Percentiles rank a stretch among this genome's conserved stretches.
These are phyloP conservation scores for Ptilodon capucinus DNA, from an alignment of 2,888 invertebrate species.

Conservation along the genomic window DNA sequence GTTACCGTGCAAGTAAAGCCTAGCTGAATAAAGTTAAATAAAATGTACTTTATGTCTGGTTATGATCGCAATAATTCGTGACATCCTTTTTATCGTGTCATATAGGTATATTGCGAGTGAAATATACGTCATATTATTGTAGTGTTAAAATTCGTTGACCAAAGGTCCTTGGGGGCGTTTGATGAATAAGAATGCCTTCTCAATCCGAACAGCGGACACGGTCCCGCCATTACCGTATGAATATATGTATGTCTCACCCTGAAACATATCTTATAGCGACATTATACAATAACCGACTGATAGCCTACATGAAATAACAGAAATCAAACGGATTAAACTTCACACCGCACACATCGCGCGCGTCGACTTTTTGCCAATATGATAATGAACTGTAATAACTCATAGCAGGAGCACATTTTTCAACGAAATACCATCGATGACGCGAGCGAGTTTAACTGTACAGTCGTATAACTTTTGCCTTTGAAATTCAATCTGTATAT, in stretches of 20 bases:
- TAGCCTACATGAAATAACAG: background rate
- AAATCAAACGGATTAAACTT: too few relatives aligned
- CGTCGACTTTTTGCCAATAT: too few relatives aligned
- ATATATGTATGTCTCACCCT: slow-evolving; percentile 63
- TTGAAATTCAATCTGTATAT: too few relatives aligned
- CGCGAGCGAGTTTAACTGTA: too few relatives aligned
- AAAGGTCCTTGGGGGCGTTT: slow-evolving; percentile 48
- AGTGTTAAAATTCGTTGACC: slow-evolving; percentile 52
- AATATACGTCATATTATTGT: slow-evolving; percentile 45
- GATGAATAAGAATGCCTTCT: slow-evolving; percentile 31
- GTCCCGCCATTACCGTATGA: slow-evolving; percentile 71
- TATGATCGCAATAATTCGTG: slow-evolving; percentile 6
- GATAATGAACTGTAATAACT: too few relatives aligned
- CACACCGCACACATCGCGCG: too few relatives aligned
- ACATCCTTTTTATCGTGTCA: slow-evolving; percentile 17
- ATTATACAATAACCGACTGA: background rate
- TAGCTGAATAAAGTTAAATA: too few relatives aligned
- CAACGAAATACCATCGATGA: too few relatives aligned
- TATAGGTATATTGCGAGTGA: slow-evolving; percentile 13
- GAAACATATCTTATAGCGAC: background rate
- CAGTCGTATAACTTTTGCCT: too few relatives aligned
- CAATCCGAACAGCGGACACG: slow-evolving; percentile 45
- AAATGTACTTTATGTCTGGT: too few relatives aligned
- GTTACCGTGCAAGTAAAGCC: too few relatives aligned
- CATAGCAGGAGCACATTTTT: too few relatives aligned